phyloP scores from a whole-genome alignment of 64 coral and sea anemone genomes.

The Anthopleura sola region DNA sequence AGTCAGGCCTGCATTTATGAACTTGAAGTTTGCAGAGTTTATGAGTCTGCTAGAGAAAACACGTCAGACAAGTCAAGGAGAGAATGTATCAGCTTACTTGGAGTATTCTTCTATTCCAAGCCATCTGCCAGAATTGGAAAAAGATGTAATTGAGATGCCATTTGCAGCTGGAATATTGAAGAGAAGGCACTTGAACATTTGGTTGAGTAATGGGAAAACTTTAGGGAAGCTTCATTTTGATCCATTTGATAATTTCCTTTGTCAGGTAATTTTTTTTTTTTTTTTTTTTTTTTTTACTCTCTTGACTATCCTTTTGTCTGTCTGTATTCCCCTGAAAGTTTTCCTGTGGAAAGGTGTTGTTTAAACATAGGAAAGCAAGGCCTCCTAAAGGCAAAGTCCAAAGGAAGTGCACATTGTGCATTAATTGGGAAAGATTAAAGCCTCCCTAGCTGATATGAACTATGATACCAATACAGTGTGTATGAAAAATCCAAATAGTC shows the following conservation, averaged over 20 bases:
- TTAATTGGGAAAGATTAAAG: no score
- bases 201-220: conserved; percentile 83
- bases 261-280: conserved; percentile 50
- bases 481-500: no score
- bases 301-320: background rate
- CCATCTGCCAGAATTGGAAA: conserved; percentile 60
- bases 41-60: conserved; percentile 47
- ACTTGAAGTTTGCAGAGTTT: conserved; percentile 61
- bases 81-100: conserved; percentile 62
- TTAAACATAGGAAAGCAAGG: no score
- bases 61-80: background rate
- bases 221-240: conserved; percentile 85
- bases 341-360: no score
- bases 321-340: background rate
- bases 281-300: no score
- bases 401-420: no score
- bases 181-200: conserved; percentile 71
- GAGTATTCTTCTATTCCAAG: conserved; percentile 77
- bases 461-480: no score
- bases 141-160: conserved; percentile 56
- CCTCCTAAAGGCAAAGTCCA: no score
- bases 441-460: no score
- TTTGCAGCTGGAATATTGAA: conserved; percentile 52
- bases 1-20: conserved; percentile 64
- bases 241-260: conserved; percentile 85